These are phyloP conservation scores for Brachyptera putata DNA, from an alignment of 2,888 invertebrate genomes.

Conservation along the genomic window DNA sequence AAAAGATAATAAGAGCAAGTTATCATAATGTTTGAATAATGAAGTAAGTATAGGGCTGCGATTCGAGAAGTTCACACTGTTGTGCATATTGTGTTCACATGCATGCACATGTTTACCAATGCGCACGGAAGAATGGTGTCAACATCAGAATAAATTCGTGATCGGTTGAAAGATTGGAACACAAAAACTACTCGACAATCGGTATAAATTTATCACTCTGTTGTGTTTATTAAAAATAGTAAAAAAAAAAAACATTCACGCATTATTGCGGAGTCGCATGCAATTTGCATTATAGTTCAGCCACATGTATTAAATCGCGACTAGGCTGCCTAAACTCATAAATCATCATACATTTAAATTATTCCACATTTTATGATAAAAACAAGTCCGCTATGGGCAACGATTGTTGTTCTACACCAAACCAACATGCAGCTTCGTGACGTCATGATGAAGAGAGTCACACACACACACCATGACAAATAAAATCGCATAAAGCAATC, in stretches of 20 bases:
- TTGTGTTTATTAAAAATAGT: background rate
- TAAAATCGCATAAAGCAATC: too few species aligned
- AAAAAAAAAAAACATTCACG: background rate
- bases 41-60: too few species aligned
- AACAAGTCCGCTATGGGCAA: background rate
- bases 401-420: background rate
- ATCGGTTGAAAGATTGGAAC: constrained; percentile 2
- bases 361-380: constrained; percentile 1
- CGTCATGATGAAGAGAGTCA: too few species aligned
- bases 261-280: background rate
- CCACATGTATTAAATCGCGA: background rate
- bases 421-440: background rate
- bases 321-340: background rate
- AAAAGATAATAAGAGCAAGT: too few species aligned
- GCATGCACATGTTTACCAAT: too few species aligned
- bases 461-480: too few species aligned
- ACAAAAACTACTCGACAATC: background rate
- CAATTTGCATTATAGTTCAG: background rate
- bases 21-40: too few species aligned
- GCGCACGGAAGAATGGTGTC: background rate
- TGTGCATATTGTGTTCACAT: too few species aligned
- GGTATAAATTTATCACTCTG: constrained; percentile 10
- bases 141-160: constrained; percentile 10
- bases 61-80: too few species aligned
- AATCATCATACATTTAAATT: constrained; percentile 6